phyloP scores from a whole-genome alignment of 2,113 vertebrate genomes.

The Pachycephala philippinensis region DNA sequence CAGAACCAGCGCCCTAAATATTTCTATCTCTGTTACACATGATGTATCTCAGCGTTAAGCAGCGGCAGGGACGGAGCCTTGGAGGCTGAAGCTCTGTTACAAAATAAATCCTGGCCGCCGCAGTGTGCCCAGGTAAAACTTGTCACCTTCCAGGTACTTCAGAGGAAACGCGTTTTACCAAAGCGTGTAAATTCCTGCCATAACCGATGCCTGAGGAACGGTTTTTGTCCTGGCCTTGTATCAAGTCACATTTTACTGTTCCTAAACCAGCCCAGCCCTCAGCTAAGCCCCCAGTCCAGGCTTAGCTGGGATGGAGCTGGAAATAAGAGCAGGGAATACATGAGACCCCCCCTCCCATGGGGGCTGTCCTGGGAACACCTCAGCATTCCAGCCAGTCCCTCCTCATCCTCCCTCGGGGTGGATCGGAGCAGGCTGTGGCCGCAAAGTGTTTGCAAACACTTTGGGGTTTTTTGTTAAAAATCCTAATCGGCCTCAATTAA shows the following conservation, averaged over 20 bases:
- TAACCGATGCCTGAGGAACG: neutral
- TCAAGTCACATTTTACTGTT: neutral
- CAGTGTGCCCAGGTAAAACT: neutral
- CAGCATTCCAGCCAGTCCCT: rapidly evolving
- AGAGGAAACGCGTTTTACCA: neutral
- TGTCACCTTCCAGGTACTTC: neutral
- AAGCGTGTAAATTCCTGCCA: neutral
- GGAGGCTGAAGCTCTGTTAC: neutral
- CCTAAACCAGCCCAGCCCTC: neutral
- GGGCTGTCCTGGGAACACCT: neutral
- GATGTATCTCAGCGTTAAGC: neutral
- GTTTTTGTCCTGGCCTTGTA: neutral
- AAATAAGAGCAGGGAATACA: neutral
- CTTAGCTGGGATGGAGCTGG: neutral
- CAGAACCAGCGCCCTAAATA: neutral
- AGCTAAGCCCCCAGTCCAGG: neutral
- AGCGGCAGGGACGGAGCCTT: rapidly evolving
- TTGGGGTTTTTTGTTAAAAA: rapidly evolving
- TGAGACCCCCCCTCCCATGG: rapidly evolving
- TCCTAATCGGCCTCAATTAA: rapidly evolving
- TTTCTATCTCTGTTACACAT: neutral
- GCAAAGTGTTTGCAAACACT: neutral
- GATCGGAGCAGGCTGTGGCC: neutral
- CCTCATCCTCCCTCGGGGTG: neutral
- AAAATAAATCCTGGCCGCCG: neutral